Evolutionary conservation across 35 echinoderm and acorn worm species (phyloP).

Genomic region (Lytechinus pictus): DNA sequence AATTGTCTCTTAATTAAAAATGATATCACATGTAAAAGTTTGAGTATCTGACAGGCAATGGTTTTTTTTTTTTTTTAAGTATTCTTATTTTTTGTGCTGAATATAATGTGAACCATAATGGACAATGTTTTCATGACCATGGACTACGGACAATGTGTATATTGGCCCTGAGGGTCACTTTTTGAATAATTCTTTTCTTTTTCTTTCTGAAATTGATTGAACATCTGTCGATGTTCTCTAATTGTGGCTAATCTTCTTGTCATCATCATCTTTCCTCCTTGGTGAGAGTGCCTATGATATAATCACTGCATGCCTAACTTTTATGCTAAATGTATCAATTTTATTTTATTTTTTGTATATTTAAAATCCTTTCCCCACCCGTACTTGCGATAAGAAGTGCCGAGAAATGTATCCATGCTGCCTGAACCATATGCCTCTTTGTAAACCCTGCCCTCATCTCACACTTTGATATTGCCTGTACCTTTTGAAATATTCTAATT

Average conservation of each 20-base stretch:
- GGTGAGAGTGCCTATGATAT: neutral
- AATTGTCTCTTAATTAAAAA: too few species aligned
- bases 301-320: slow-evolving; percentile 3
- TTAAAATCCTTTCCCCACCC: neutral
- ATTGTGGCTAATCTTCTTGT: neutral
- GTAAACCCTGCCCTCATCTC: neutral
- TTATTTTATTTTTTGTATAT: neutral
- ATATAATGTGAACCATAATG: slow-evolving; percentile 25
- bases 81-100: slow-evolving; percentile 33
- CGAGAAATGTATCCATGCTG: neutral
- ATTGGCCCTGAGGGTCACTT: slow-evolving; percentile 26
- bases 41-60: slow-evolving; percentile 10
- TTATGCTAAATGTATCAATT: neutral
- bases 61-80: neutral
- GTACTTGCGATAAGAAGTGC: neutral
- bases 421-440: neutral
- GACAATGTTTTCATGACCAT: slow-evolving; percentile 35
- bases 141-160: slow-evolving; percentile 28
- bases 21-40: too few species aligned
- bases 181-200: neutral
- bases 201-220: slow-evolving; percentile 42
- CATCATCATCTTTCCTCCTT: neutral
- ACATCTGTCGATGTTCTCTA: neutral
- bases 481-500: neutral
- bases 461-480: neutral